Base-by-base conservation (phyloP, 1,140 invertebrate species). In the Drosophila sulfurigaster region DNA sequence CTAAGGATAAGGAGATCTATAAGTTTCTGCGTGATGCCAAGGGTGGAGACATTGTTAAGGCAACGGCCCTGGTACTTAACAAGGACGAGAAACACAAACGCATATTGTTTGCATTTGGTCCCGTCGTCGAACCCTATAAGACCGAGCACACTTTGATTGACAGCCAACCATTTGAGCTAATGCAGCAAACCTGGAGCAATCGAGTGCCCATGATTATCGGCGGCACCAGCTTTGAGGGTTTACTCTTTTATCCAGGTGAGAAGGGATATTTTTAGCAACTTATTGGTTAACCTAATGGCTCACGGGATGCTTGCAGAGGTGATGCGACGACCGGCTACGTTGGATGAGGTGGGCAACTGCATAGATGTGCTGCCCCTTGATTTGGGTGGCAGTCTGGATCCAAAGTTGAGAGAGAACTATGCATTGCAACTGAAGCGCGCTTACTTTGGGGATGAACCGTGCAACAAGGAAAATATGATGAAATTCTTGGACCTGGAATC, bases 141-240 rank as follows among this genome's bases (percentile, higher is more conserved):
- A 91, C 78, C 0, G 78, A 79, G 5, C 80, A 92, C 25, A 91
- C 88, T 1, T 59, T 92, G 0, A 77, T 92, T 0, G 57, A 54
- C 3, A 70, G 72, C n/a, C 16, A 74, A 6, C 80, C 82, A 0
- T 41, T 71, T 5, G 75, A 90, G 28, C 2, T 91, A 13, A 79
- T 92, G 75, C 62, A 81, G 6, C 62, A 76, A 13, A 52, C 62
- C 2, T 92, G 91, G 91, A 92, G 88, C 43, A 91, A 91, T 51
- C 76, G 92, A 6, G 82, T 94, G 60, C 93, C 93, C 2, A 80
- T 93, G 4, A 93, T 94, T 46, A 91, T 94, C 11, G 93, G 93
- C 1, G 93, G 92, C 41, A 93, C 74, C 15, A 91, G 85, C 49
- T 87, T 91, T 16, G 93, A 92, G 59, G 92, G 92, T 1, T 41